Evolutionary conservation across 2,113 vertebrate species (phyloP).

Genomic region (Triplophysa dalaica): DNA sequence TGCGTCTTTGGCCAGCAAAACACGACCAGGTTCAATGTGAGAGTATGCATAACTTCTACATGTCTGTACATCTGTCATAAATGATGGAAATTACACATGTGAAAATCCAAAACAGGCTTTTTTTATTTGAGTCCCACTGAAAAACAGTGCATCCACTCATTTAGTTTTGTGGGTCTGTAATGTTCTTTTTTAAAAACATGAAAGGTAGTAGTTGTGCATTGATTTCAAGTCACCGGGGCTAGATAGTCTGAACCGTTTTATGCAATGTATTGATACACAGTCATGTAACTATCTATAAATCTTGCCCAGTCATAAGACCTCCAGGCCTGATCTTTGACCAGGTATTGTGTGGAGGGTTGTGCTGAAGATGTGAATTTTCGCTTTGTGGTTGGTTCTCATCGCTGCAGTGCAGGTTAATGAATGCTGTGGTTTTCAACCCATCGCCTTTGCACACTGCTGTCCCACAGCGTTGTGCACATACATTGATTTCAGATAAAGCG

Average conservation of each 20-base stretch:
- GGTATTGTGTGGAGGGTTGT: background rate
- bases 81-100: no score
- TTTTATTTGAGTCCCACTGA: no score
- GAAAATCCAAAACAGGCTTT: no score
- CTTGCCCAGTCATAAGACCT: background rate
- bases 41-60: no score
- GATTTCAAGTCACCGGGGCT: background rate
- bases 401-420: constrained; percentile 39
- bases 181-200: no score
- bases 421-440: constrained; percentile 13
- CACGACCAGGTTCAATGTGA: no score
- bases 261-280: background rate
- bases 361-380: background rate
- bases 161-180: no score
- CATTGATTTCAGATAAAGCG: constrained; percentile 49
- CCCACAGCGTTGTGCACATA: constrained; percentile 25
- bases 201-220: background rate
- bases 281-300: background rate
- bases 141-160: no score
- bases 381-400: constrained; percentile 20
- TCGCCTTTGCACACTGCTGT: constrained; percentile 19
- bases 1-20: background rate
- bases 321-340: background rate
- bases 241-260: background rate
- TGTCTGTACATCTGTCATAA: no score